These are phyloP conservation scores for Plagodis pulveraria DNA, from an alignment of 2,888 invertebrate species.

Conservation along the genomic window DNA sequence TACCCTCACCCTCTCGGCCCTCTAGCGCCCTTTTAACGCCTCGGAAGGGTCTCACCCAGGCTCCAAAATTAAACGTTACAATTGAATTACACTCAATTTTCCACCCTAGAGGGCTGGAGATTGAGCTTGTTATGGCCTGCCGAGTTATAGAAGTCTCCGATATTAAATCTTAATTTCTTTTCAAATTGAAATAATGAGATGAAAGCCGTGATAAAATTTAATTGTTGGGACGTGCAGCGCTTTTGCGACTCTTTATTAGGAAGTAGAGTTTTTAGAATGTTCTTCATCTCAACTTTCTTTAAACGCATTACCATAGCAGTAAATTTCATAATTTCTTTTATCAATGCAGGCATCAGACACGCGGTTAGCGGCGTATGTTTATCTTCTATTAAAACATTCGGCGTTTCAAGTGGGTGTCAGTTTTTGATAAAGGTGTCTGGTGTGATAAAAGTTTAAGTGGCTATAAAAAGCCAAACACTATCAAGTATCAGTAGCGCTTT, in stretches of 20 bases:
- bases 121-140: conserved; percentile 58
- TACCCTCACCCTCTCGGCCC: conserved; percentile 59
- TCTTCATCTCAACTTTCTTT: not conserved
- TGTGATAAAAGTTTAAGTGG: conserved; percentile 16
- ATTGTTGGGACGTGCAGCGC: conserved; percentile 16
- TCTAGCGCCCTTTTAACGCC: conserved; percentile 72
- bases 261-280: not conserved
- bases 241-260: conserved; percentile 3
- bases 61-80: conserved; percentile 68
- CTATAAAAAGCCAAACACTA: conserved; percentile 10
- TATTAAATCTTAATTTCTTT: conserved; percentile 44
- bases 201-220: conserved; percentile 36
- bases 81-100: conserved; percentile 68
- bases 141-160: conserved; percentile 25
- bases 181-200: conserved; percentile 38
- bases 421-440: conserved; percentile 8
- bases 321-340: too few species aligned
- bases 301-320: not conserved
- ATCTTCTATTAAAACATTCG: not conserved
- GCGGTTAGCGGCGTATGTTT: too few species aligned
- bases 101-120: conserved; percentile 51
- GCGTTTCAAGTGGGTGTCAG: conserved; percentile 8
- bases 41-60: conserved; percentile 55
- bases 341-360: too few species aligned
- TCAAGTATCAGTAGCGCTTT: conserved; percentile 9